phyloP scores from a whole-genome alignment of 2,888 invertebrate species.

The Tineola bisselliella region DNA sequence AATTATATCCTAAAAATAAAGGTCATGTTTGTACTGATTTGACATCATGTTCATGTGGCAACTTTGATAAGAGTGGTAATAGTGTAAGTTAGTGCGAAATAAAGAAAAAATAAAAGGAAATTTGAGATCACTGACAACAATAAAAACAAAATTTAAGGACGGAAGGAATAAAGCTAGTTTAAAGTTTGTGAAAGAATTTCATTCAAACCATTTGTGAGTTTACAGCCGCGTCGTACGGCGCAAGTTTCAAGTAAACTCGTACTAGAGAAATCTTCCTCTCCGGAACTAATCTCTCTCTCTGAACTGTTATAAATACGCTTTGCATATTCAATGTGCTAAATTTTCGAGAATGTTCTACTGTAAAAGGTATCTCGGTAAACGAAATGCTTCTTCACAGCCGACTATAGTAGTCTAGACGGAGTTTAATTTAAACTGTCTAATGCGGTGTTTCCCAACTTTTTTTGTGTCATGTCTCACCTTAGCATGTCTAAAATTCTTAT shows the following conservation, averaged over 20 bases:
- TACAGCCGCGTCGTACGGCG: neutral
- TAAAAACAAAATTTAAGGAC: neutral
- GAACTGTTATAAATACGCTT: neutral
- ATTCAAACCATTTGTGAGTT: neutral
- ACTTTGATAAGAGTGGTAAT: too few species aligned
- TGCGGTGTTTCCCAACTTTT: too few species aligned
- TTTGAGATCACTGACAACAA: neutral
- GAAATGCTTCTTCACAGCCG: neutral
- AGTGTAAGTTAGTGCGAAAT: too few species aligned
- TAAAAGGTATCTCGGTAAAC: neutral
- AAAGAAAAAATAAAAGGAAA: neutral
- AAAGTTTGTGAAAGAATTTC: neutral
- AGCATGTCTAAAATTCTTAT: too few species aligned
- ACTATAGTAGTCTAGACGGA: neutral
- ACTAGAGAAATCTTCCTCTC: neutral
- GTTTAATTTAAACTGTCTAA: neutral
- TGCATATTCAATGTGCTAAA: neutral
- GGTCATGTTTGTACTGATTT: too few species aligned
- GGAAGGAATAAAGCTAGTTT: neutral
- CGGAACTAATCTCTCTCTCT: constrained; percentile 1
- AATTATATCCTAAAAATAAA: too few species aligned
- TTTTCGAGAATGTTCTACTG: neutral
- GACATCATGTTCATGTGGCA: too few species aligned
- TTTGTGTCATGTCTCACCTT: too few species aligned
- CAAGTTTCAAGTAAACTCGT: neutral